Conservation (phyloP, 2,888 invertebrate species). For the Ceratothoa steindachneri region DNA sequence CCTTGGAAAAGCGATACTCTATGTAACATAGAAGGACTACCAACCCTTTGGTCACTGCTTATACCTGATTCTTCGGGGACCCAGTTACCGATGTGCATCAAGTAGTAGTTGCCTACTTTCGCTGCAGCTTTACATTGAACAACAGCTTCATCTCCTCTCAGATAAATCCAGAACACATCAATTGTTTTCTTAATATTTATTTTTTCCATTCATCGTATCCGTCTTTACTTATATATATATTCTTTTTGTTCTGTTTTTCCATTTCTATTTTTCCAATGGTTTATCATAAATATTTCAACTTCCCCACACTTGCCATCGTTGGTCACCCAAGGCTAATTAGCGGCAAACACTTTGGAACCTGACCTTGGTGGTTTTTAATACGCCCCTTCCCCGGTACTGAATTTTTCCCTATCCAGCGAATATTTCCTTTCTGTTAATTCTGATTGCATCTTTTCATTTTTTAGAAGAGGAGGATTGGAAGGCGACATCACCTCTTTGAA, state of each 20-base stretch:
- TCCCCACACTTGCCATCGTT: no score
- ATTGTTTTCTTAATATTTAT: not conserved
- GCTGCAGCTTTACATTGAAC: no score
- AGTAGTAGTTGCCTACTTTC: no score
- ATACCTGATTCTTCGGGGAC: not conserved
- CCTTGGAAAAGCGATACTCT: no score
- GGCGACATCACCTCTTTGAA: constrained; percentile 65
- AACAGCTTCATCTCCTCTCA: not conserved
- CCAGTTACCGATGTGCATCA: no score
- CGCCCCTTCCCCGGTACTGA: no score
- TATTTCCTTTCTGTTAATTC: not conserved
- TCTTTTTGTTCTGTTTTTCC: not conserved
- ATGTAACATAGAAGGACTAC: constrained; percentile 53
- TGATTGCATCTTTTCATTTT: not conserved
- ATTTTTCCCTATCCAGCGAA: not conserved
- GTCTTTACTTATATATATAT: not conserved
- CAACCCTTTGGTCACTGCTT: not conserved
- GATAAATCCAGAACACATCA: not conserved
- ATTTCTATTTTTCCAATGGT: no score
- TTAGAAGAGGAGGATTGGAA: constrained; percentile 58
- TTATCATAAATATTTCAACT: no score
- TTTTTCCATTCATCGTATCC: not conserved
- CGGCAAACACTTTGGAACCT: no score
- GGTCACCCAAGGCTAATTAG: no score
- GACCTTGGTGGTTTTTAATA: no score